Evolutionary conservation across 2,888 invertebrate genomes (phyloP).

Genomic region (Alviniconcha strummeri): DNA sequence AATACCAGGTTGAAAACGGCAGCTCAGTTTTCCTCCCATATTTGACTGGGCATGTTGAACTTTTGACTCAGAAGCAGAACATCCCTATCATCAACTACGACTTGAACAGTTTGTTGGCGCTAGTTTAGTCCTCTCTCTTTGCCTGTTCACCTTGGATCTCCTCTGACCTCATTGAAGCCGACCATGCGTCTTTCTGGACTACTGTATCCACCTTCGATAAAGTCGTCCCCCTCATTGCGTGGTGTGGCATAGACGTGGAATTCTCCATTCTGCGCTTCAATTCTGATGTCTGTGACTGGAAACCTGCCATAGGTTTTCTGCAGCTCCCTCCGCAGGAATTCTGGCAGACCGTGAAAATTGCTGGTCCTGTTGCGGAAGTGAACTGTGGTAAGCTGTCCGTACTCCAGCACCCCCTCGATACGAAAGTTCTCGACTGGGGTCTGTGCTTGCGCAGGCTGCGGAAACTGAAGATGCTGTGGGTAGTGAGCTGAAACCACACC

Average conservation of each 20-base stretch:
- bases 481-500: no score
- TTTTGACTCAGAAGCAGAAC: no score
- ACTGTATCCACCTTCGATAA: neutral
- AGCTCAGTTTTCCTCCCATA: no score
- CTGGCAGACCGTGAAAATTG: slow-evolving; percentile 42
- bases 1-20: no score
- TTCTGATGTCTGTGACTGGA: slow-evolving; percentile 42
- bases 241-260: slow-evolving; percentile 48
- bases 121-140: no score
- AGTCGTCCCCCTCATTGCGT: neutral
- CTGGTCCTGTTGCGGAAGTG: slow-evolving; percentile 37
- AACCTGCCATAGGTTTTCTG: slow-evolving; percentile 41
- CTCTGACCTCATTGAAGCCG: neutral
- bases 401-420: slow-evolving; percentile 42
- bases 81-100: no score
- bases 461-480: neutral
- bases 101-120: no score
- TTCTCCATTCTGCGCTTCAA: slow-evolving; percentile 40
- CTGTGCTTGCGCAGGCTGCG: slow-evolving; percentile 7
- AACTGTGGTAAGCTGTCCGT: slow-evolving; percentile 43
- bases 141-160: no score
- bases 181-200: neutral
- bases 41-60: no score
- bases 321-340: slow-evolving; percentile 43
- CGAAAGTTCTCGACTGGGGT: slow-evolving; percentile 29